phyloP scores from a whole-genome alignment of 1,140 invertebrate species.

The Micrasema longulum region DNA sequence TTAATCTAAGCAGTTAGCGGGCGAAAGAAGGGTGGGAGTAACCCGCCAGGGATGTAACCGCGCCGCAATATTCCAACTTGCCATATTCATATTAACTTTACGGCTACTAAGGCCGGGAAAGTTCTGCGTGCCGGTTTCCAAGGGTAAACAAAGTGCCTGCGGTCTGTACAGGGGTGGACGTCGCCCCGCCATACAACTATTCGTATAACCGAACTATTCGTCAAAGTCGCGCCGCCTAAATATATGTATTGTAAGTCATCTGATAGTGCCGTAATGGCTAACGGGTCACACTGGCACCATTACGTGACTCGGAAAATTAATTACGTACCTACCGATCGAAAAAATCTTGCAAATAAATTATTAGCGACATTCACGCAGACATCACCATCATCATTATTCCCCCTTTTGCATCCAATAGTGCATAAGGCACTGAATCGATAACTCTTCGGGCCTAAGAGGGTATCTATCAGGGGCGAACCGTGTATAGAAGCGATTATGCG shows the following conservation, averaged over 20 bases:
- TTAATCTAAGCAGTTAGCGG: slow-evolving; percentile 1
- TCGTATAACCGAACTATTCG: slow-evolving; percentile 18
- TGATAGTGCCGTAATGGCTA: not conserved
- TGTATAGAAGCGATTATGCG: too few relatives aligned
- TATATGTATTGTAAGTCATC: not conserved
- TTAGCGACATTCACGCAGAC: too few relatives aligned
- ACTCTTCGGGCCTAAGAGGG: too few relatives aligned
- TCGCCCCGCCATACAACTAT: slow-evolving; percentile 2
- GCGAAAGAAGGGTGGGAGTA: too few relatives aligned
- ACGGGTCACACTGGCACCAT: too few relatives aligned
- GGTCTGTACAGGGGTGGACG: slow-evolving; percentile 28
- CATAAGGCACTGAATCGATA: too few relatives aligned
- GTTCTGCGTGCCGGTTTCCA: slow-evolving; percentile 43
- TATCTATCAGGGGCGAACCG: too few relatives aligned
- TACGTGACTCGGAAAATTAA: too few relatives aligned
- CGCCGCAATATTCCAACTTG: slow-evolving; percentile 42
- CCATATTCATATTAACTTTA: slow-evolving; percentile 52
- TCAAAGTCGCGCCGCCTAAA: slow-evolving; percentile 1
- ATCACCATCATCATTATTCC: too few relatives aligned
- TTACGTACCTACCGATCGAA: too few relatives aligned
- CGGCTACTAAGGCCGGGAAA: slow-evolving; percentile 42
- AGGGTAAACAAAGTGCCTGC: slow-evolving; percentile 51
- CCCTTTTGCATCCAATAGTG: too few relatives aligned
- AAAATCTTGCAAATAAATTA: too few relatives aligned
- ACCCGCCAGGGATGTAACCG: not conserved